These are phyloP conservation scores for Sebastes cheni DNA, from an alignment of 2,797 vertebrate genomes.

Conservation along the genomic window DNA sequence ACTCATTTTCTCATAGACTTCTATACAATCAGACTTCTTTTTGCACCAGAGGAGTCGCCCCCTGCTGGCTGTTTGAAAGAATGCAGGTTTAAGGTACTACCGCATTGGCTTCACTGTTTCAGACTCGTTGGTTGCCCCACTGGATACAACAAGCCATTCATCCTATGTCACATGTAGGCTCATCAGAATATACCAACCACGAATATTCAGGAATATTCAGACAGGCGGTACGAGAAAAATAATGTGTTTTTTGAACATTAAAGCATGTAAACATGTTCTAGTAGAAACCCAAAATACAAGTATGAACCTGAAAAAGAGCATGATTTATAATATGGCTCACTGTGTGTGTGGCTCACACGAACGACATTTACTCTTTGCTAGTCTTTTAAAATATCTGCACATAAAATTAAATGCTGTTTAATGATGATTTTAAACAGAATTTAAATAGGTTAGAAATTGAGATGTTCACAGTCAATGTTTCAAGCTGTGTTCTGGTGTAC, in stretches of 20 bases:
- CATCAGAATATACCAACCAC: not conserved
- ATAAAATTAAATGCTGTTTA: not conserved
- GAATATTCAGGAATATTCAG: not conserved
- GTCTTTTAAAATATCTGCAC: not conserved
- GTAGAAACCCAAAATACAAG: too few species aligned
- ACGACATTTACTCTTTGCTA: not conserved
- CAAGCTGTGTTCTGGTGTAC: not conserved
- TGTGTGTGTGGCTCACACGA: not conserved
- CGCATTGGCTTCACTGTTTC: too few species aligned
- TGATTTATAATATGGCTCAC: not conserved
- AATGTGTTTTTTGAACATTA: not conserved
- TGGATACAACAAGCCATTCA: too few species aligned
- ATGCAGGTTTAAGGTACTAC: too few species aligned
- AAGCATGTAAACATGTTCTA: too few species aligned
- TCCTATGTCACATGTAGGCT: not conserved
- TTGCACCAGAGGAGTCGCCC: too few species aligned
- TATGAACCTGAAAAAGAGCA: too few species aligned
- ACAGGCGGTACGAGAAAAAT: not conserved
- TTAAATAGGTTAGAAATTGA: not conserved
- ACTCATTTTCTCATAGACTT: too few species aligned
- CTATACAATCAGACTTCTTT: too few species aligned
- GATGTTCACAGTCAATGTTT: not conserved
- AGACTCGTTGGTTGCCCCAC: too few species aligned
- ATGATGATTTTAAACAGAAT: conserved; percentile 15
- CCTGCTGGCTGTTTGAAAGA: too few species aligned